These are phyloP conservation scores for Meloidogyne hapla DNA, from an alignment of 1,140 invertebrate species.

Conservation along the genomic window DNA sequence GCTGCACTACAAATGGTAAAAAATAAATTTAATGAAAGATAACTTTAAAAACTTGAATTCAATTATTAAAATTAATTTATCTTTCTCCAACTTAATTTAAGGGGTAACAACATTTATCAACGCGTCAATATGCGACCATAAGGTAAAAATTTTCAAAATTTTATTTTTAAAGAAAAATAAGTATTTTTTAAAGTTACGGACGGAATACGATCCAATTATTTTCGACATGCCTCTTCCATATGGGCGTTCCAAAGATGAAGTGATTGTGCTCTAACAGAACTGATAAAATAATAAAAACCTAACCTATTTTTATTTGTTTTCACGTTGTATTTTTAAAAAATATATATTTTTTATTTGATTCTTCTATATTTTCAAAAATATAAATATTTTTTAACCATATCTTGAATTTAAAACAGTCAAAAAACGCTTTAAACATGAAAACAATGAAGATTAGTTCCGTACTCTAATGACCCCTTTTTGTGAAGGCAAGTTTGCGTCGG, in stretches of 20 bases:
- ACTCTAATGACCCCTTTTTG: no score
- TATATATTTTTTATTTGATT: no score
- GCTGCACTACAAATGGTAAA: slow-evolving; percentile 46
- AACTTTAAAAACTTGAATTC: background rate
- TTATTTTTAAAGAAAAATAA: no score
- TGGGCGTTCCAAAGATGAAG: slow-evolving; percentile 43
- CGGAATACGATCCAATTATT: slow-evolving; percentile 45
- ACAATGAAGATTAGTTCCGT: no score
- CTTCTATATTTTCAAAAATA: no score
- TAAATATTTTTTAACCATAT: no score
- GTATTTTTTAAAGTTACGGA: slow-evolving; percentile 20
- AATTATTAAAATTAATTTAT: background rate
- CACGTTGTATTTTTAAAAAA: no score
- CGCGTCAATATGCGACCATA: slow-evolving; percentile 44
- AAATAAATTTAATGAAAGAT: background rate
- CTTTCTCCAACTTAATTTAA: background rate
- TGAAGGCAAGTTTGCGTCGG: no score
- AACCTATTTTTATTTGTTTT: no score
- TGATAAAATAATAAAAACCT: no score
- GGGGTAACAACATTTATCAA: slow-evolving; percentile 47
- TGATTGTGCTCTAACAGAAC: background rate
- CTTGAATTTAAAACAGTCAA: no score
- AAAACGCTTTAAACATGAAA: no score
- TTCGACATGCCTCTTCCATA: slow-evolving; percentile 49
- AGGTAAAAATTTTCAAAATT: slow-evolving; percentile 14